phyloP scores from a whole-genome alignment of 2,888 invertebrate genomes.

The Tetragonula carbonaria region DNA sequence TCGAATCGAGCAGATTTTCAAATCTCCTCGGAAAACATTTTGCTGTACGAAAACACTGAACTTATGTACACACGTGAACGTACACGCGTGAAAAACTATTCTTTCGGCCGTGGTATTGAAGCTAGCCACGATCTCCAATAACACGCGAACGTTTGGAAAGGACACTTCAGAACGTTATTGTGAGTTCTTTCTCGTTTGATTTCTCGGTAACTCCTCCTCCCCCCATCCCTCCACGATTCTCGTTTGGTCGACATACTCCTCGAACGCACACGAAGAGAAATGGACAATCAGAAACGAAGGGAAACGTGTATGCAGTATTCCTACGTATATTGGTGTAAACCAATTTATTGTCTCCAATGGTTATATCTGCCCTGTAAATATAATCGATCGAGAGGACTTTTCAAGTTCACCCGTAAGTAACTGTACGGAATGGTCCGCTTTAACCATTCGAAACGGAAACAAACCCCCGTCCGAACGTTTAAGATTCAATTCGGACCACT shows the following conservation, averaged over 20 bases:
- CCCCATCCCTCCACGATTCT: background rate
- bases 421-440: background rate
- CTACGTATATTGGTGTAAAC: conserved; percentile 27
- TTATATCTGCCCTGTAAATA: background rate
- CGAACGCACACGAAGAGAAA: conserved; percentile 11
- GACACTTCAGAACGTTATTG: conserved; percentile 54
- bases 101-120: conserved; percentile 43
- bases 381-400: background rate
- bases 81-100: conserved; percentile 18
- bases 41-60: background rate
- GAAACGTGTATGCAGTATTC: background rate
- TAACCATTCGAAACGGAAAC: background rate
- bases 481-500: conserved; percentile 28
- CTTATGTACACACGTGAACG: background rate
- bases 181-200: conserved; percentile 55
- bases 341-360: conserved; percentile 17
- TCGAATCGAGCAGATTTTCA: background rate
- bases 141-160: conserved; percentile 39
- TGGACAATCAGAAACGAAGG: background rate
- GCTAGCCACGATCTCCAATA: conserved; percentile 53
- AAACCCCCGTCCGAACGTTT: background rate
- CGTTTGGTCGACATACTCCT: conserved; percentile 10
- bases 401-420: background rate
- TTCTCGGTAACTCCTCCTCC: conserved; percentile 15
- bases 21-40: background rate